phyloP scores from a whole-genome alignment of 2,888 invertebrate genomes.

The Opisthograptis luteolata region DNA sequence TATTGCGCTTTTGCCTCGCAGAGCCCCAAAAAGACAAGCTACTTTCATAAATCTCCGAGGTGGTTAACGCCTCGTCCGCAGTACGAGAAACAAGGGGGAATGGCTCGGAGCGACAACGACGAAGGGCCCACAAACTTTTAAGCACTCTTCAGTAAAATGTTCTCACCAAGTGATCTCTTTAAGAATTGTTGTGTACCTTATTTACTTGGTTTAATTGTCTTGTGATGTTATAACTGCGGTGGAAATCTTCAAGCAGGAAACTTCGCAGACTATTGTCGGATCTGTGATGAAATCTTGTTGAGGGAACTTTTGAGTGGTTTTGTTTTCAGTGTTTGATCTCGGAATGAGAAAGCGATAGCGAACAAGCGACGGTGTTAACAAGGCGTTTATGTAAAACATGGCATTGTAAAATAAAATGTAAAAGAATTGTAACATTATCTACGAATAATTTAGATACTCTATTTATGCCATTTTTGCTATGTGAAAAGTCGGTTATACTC shows the following conservation, averaged over 20 bases:
- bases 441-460: too few species aligned
- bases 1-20: slow-evolving; percentile 49
- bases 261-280: slow-evolving; percentile 29
- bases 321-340: slow-evolving; percentile 25
- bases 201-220: slow-evolving; percentile 62
- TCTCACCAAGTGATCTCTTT: slow-evolving; percentile 66
- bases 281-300: slow-evolving; percentile 27
- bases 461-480: too few species aligned
- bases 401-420: too few species aligned
- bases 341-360: slow-evolving; percentile 11
- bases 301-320: slow-evolving; percentile 26
- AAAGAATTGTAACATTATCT: too few species aligned
- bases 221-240: slow-evolving; percentile 37
- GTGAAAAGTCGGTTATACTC: too few species aligned
- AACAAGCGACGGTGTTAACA: neutral
- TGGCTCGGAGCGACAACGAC: slow-evolving; percentile 60
- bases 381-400: too few species aligned
- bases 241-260: slow-evolving; percentile 29
- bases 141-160: slow-evolving; percentile 70
- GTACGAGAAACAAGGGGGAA: slow-evolving; percentile 65
- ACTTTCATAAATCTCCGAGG: slow-evolving; percentile 72
- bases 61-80: slow-evolving; percentile 73
- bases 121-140: slow-evolving; percentile 65
- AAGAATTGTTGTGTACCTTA: slow-evolving; percentile 57
- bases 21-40: slow-evolving; percentile 68